phyloP scores from a whole-genome alignment of 2,113 vertebrate species.

The Centropus unirufus region DNA sequence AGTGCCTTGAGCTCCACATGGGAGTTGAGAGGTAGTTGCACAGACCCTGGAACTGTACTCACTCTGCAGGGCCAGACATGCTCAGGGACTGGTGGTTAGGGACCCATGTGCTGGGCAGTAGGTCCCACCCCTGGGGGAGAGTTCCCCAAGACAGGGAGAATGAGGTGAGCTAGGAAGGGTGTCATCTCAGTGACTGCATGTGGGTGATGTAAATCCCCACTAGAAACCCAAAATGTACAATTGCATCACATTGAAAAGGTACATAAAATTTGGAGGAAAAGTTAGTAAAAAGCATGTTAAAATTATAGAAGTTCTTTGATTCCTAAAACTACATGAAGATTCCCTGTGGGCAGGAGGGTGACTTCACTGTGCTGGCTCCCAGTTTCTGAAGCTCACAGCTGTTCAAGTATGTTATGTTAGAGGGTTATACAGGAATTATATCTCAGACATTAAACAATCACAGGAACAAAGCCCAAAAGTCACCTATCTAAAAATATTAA shows the following conservation, averaged over 20 bases:
- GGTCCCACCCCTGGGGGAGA: too few species aligned
- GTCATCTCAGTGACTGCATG: too few species aligned
- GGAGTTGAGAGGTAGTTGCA: neutral
- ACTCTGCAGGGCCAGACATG: too few species aligned
- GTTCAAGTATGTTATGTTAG: neutral
- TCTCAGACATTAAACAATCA: neutral
- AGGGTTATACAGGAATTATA: neutral
- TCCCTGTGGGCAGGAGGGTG: neutral
- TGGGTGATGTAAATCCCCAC: too few species aligned
- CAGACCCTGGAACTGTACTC: too few species aligned
- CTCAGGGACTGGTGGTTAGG: too few species aligned
- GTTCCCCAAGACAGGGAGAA: too few species aligned
- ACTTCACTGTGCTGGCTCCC: neutral
- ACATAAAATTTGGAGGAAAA: neutral
- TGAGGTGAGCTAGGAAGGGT: neutral
- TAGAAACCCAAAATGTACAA: too few species aligned
- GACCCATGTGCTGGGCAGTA: too few species aligned
- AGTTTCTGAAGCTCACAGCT: fast-evolving
- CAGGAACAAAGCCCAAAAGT: neutral
- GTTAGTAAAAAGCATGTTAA: neutral
- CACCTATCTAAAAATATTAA: constrained; percentile 39
- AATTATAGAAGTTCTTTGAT: neutral
- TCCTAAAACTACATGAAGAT: neutral
- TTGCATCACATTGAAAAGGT: too few species aligned
- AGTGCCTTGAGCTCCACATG: fast-evolving